A percentile compares a stretch with the other conserved stretches of the same genome.
phyloP scores from a whole-genome alignment of 2,797 vertebrate genomes.

The Enteromius anoplus region DNA sequence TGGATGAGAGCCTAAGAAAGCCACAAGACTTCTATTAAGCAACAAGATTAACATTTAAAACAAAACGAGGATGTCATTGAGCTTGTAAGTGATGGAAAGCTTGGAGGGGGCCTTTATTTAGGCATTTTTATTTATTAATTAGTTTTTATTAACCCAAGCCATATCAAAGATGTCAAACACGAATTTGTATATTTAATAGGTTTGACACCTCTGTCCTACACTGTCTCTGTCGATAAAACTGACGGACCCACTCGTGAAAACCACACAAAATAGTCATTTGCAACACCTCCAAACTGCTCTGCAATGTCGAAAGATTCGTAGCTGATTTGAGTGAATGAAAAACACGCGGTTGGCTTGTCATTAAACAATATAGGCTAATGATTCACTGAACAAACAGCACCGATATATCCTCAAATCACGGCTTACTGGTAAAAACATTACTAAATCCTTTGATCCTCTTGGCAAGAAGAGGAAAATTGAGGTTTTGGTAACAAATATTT shows the following conservation, averaged over 20 bases:
- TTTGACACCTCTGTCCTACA: background rate
- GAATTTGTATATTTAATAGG: no score
- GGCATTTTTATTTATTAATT: background rate
- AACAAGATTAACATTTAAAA: background rate
- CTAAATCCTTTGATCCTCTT: background rate
- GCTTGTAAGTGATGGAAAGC: background rate
- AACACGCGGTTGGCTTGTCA: background rate
- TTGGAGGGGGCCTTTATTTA: no score
- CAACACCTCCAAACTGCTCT: background rate
- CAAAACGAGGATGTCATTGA: background rate
- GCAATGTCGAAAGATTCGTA: background rate
- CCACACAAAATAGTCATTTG: background rate
- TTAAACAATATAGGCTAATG: background rate
- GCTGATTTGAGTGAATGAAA: background rate
- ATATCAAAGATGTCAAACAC: background rate
- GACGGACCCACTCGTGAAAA: background rate
- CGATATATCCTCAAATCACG: background rate
- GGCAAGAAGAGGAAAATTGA: background rate
- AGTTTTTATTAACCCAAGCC: background rate
- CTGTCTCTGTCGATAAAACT: background rate
- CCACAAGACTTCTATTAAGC: slow-evolving; percentile 23
- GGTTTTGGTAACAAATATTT: background rate
- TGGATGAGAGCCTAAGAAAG: slow-evolving; percentile 15
- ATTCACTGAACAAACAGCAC: background rate
- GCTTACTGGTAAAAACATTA: background rate